Evolutionary conservation across 2,888 invertebrate genomes (phyloP).

Genomic region (Caenorhabditis angaria): DNA sequence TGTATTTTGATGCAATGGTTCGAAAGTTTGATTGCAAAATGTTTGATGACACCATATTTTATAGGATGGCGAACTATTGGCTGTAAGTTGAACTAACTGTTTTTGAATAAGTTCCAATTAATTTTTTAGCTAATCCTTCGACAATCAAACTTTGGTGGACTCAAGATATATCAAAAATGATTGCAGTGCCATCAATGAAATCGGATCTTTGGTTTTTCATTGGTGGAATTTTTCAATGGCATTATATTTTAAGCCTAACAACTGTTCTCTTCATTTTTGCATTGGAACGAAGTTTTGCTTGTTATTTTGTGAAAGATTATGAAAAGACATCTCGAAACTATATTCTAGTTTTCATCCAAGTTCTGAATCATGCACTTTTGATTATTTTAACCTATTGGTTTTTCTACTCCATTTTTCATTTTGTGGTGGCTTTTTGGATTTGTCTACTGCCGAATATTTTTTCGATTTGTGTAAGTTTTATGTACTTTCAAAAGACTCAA

Average conservation of each 20-base stretch:
- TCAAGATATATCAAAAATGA: slow-evolving; percentile 19
- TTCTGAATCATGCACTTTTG: not conserved
- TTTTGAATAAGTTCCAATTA: not conserved
- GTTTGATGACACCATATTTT: slow-evolving; percentile 15
- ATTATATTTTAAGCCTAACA: slow-evolving; percentile 14
- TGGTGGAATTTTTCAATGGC: slow-evolving; percentile 25
- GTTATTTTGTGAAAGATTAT: slow-evolving; percentile 18
- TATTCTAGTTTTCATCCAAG: not conserved
- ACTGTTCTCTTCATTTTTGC: slow-evolving; percentile 10
- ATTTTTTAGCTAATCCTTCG: not conserved
- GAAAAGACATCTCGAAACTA: not conserved
- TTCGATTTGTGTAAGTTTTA: slow-evolving; percentile 17
- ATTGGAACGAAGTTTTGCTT: slow-evolving; percentile 21
- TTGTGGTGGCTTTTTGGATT: not conserved
- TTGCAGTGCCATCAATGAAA: not conserved
- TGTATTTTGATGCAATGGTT: slow-evolving; percentile 10
- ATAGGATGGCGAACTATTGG: slow-evolving; percentile 9
- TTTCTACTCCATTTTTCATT: slow-evolving; percentile 19
- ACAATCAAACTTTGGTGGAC: slow-evolving; percentile 18
- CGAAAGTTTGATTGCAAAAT: slow-evolving; percentile 6
- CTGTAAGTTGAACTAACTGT: slow-evolving; percentile 13
- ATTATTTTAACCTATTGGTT: slow-evolving; percentile 8
- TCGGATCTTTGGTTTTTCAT: slow-evolving; percentile 8
- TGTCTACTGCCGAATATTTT: slow-evolving; percentile 19
- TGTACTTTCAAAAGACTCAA: not conserved